phyloP scores from a whole-genome alignment of 1,140 invertebrate species.

The Drosophila jambulina region DNA sequence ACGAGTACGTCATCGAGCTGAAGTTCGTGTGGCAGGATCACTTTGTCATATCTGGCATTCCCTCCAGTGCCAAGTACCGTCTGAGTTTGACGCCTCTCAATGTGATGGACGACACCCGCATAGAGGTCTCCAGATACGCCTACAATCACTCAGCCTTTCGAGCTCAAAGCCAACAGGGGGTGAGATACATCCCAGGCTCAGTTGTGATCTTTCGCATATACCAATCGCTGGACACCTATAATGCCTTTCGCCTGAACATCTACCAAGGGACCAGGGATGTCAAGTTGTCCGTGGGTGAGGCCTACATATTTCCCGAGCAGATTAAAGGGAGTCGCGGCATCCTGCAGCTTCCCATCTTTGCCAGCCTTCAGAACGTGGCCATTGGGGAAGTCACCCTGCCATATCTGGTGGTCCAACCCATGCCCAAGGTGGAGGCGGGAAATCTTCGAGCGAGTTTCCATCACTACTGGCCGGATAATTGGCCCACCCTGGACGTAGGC shows the following conservation, averaged over 20 bases:
- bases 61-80: conserved; percentile 28
- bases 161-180: conserved; percentile 37
- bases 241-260: conserved; percentile 52
- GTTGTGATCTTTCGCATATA: conserved; percentile 68
- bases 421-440: conserved; percentile 88
- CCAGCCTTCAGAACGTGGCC: conserved; percentile 19
- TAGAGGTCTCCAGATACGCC: conserved; percentile 56
- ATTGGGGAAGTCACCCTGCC: conserved; percentile 86
- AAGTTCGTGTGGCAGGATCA: conserved; percentile 87
- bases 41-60: conserved; percentile 21
- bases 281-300: conserved; percentile 89
- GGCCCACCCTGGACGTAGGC: conserved; percentile 94
- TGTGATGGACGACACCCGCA: conserved; percentile 52
- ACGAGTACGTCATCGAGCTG: conserved; percentile 94
- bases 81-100: conserved; percentile 48
- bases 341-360: conserved; percentile 86
- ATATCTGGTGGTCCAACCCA: conserved; percentile 90
- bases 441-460: conserved; percentile 92
- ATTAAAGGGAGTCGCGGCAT: conserved; percentile 89
- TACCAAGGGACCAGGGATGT: conserved; percentile 27
- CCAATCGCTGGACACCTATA: conserved; percentile 44
- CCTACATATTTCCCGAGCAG: conserved; percentile 88
- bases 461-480: conserved; percentile 93
- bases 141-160: conserved; percentile 70
- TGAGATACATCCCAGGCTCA: conserved; percentile 47